Conservation (phyloP, 2,113 vertebrate species). For the Taurulus bubalis region DNA sequence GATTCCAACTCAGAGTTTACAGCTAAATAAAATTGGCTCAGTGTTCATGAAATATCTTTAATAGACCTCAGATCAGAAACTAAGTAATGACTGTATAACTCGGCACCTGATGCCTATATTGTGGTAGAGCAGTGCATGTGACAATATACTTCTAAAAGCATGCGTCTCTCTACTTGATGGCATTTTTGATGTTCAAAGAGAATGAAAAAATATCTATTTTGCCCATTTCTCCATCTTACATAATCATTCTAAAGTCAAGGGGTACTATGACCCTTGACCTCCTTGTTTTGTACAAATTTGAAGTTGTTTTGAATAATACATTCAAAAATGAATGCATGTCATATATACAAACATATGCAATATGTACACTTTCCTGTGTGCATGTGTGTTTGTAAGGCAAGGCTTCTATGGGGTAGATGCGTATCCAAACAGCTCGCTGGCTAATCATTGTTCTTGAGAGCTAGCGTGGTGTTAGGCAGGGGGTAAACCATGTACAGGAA, state of each 20-base stretch:
- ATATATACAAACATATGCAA: not conserved
- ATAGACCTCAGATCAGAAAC: constrained; percentile 44
- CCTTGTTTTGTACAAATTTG: too few species aligned
- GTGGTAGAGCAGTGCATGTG: not conserved
- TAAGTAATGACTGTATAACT: constrained; percentile 48
- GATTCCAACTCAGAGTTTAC: constrained; percentile 63
- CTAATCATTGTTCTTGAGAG: constrained; percentile 69
- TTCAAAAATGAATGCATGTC: not conserved
- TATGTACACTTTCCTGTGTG: not conserved
- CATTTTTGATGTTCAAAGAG: not conserved
- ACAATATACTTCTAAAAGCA: not conserved
- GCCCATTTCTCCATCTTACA: not conserved
- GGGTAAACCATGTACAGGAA: constrained; percentile 63
- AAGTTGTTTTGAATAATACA: not conserved
- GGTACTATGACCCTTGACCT: not conserved
- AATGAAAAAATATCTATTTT: not conserved
- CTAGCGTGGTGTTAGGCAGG: constrained; percentile 33
- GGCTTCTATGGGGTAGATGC: constrained; percentile 31
- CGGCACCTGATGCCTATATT: constrained; percentile 29
- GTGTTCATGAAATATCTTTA: constrained; percentile 63
- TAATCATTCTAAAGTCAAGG: constrained; percentile 8
- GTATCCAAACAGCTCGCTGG: constrained; percentile 47
- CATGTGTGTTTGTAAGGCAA: constrained; percentile 11
- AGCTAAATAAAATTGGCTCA: constrained; percentile 71
- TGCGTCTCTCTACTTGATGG: not conserved